Conservation (phyloP, 2,888 invertebrate genomes). For the Phaedon cochleariae region DNA sequence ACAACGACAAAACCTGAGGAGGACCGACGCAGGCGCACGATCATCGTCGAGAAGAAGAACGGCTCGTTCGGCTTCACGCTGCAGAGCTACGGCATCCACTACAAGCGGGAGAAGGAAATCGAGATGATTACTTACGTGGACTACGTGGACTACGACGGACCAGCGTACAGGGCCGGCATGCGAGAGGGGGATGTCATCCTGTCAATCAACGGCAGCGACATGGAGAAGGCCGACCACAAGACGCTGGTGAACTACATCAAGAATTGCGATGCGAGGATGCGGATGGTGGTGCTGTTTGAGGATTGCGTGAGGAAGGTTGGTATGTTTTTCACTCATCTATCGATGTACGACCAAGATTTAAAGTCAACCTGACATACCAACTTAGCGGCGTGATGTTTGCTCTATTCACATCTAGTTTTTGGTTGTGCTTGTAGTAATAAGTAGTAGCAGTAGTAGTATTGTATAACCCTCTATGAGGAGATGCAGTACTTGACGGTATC, state of each 20-base stretch:
- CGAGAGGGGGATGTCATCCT: slow-evolving; percentile 95
- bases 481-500: too few species aligned
- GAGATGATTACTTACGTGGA: slow-evolving; percentile 98
- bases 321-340: too few species aligned
- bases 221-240: slow-evolving; percentile 94
- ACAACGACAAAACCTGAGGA: slow-evolving; percentile 79
- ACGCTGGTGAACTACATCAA: slow-evolving; percentile 92
- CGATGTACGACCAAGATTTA: not conserved
- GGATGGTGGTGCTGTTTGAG: slow-evolving; percentile 96
- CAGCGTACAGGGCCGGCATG: slow-evolving; percentile 93
- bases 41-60: slow-evolving; percentile 90
- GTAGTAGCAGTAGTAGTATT: too few species aligned
- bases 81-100: slow-evolving; percentile 97
- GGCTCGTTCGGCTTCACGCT: slow-evolving; percentile 94
- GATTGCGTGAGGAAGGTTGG: slow-evolving; percentile 91
- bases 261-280: slow-evolving; percentile 87
- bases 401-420: too few species aligned
- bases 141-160: slow-evolving; percentile 91
- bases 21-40: slow-evolving; percentile 87
- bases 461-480: too few species aligned
- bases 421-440: too few species aligned
- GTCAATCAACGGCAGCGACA: slow-evolving; percentile 94
- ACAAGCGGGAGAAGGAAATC: slow-evolving; percentile 91
- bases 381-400: too few species aligned
- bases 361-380: too few species aligned